Evolutionary conservation across 2,888 invertebrate genomes (phyloP), one percentile per base, ranked within the genome.

Genomic region (Cephus pulcher): DNA sequence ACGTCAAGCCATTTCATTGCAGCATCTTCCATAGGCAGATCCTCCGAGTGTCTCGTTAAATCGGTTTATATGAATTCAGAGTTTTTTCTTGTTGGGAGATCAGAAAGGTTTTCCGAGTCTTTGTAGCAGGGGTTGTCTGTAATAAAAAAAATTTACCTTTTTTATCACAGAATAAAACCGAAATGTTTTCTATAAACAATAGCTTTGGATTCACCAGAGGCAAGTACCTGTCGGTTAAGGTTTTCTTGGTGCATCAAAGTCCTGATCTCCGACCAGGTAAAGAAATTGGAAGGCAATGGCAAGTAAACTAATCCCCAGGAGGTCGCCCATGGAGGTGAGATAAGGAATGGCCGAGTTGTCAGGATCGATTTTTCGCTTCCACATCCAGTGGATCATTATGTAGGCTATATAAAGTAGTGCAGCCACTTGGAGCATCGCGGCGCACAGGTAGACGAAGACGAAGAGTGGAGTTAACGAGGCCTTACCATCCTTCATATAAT

Each of bases 341-440:
- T 96, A 96, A 33, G 96, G 96, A 87, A 96, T 96, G 81, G 96
- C 95, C 73, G 95, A 95, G 88, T 95, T 96, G 91, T 96, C 96
- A 3, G 96, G 96, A 90, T 96, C 96, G 77, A 94, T 93, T 77
- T 93, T 93, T 15, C 92, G 88, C 77, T 92, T 92, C 95, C 95
- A 95, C 92, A 95, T 93, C 91, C 93, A 93, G 84, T 94, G 93
- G 40, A 95, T 94, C 92, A 95, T 92, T 90, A 93, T 94, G 86
- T 93, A 93, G 75, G 95, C 94, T 73, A 94, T 92, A 88, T 94
- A 94, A 78, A 95, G 91, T 37, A 95, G 92, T n/a, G 94, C 89
- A 1, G 93, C 92, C 78, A 94, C 94, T 91, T 94, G 94, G 79
- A 94, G 89, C 81, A 93, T 88, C 37, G 96, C 95, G 75, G 95